phyloP scores from a whole-genome alignment of 2,797 vertebrate genomes.

The Schizopygopsis pylzovi region DNA sequence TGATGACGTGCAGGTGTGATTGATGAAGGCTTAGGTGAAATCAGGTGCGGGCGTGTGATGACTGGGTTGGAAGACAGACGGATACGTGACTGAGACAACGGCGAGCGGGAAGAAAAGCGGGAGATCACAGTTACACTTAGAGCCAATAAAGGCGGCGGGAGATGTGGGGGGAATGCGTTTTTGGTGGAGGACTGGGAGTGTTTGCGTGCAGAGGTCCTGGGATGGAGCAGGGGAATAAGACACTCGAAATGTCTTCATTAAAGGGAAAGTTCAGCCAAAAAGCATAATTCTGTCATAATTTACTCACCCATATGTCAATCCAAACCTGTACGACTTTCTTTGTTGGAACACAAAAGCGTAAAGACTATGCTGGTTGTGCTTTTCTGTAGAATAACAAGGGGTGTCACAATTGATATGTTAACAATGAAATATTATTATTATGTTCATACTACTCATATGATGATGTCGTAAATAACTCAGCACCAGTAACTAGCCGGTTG shows the following conservation, averaged over 20 bases:
- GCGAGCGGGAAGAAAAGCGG: constrained; percentile 55
- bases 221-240: constrained; percentile 15
- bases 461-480: background rate
- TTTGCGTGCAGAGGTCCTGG: constrained; percentile 26
- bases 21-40: no score
- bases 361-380: no score
- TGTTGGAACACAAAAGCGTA: background rate
- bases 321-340: background rate
- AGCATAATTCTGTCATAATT: background rate
- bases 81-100: constrained; percentile 38
- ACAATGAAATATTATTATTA: background rate
- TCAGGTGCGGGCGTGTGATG: no score
- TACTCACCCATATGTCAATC: background rate
- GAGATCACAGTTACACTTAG: constrained; percentile 57
- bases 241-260: constrained; percentile 58
- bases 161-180: constrained; percentile 60
- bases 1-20: no score
- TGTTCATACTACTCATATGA: background rate
- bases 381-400: background rate
- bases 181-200: constrained; percentile 27
- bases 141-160: constrained; percentile 49
- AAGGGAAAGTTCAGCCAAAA: constrained; percentile 16
- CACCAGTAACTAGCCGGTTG: background rate
- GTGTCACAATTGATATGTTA: background rate
- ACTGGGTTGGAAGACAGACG: no score